Evolutionary conservation across 2,113 vertebrate genomes (phyloP), one percentile per base, ranked within the genome.

Genomic region (Tetraodon nigroviridis): DNA sequence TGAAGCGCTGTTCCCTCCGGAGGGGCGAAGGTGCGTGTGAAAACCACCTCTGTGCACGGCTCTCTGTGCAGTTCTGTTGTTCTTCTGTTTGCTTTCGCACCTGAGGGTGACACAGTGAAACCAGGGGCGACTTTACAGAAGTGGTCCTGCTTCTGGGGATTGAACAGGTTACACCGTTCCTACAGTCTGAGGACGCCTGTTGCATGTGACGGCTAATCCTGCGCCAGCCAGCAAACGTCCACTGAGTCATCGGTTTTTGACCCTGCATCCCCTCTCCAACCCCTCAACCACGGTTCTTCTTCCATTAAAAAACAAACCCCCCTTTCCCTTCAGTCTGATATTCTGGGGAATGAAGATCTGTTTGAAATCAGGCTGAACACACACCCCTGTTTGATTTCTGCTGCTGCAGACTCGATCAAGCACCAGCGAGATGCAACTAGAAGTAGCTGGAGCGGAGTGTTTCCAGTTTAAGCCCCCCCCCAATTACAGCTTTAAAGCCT

Each of bases 401-500:
- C 66, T 70, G 58, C 72, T 58, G 58, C 62, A 51, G 62, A 79
- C 67, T 76, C 56, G n/a, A 79, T 80, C 67, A 61, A 77, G 83
- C 80, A 69, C 18, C 42, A 81, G 78, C 70, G 77, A 75, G 80
- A 82, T 76, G 69, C 71, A 78, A 75, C 78, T 70, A 67, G 74
- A 80, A 76, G 83, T 64, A 76, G 70, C 64, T 81, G 78, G 8
- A 84, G 79, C 42, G 16, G 69, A 77, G 80, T 81, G 82, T 78
- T 63, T 73, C 76, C 66, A 41, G 58, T 47, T 32, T 84, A 85
- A 84, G 80, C 79, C 79, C 80, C 46, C 45, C 45, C 46, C 46
- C 46, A 85, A 88, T 88, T 84, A 85, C 76, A 66, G 82, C 82
- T 79, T 79, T 79, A 87, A 88, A 84, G 73, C 85, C 85, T 84